Evolutionary conservation across 2,888 invertebrate species (phyloP).

Genomic region (Parnassius orleans): DNA sequence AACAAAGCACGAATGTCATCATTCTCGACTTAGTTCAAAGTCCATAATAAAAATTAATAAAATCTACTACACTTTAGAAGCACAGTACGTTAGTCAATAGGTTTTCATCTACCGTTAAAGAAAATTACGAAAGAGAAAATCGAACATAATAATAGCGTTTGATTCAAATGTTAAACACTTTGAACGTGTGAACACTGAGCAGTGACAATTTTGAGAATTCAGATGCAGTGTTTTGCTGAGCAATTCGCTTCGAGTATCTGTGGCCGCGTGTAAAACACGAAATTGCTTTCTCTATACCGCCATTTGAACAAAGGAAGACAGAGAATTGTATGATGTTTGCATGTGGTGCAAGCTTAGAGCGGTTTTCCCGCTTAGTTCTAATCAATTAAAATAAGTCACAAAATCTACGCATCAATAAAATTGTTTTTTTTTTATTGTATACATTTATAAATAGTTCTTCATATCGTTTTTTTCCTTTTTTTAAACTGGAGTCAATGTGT

Average conservation of each 20-base stretch:
- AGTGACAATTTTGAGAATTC: slow-evolving; percentile 1
- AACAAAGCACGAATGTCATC: too few species aligned
- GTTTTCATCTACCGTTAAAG: background rate
- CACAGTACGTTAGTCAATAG: too few species aligned
- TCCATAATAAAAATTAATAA: too few species aligned
- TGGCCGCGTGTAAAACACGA: slow-evolving; percentile 58
- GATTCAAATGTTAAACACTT: background rate
- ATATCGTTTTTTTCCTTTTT: too few species aligned
- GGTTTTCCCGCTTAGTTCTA: background rate
- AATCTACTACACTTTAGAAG: too few species aligned
- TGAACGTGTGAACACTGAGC: background rate
- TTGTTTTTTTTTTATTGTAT: too few species aligned
- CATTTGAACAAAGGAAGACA: slow-evolving; percentile 60
- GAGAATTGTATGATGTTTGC: slow-evolving; percentile 44
- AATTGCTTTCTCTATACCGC: slow-evolving; percentile 72
- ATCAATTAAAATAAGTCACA: too few species aligned
- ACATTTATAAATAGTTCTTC: too few species aligned
- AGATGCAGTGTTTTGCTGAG: slow-evolving; percentile 2
- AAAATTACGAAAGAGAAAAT: background rate
- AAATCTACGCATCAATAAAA: too few species aligned
- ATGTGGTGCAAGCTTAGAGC: slow-evolving; percentile 32
- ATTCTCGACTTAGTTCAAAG: too few species aligned
- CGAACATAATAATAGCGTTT: background rate
- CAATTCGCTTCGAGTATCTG: slow-evolving; percentile 40
- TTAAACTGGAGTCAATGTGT: too few species aligned